A percentile compares a stretch with the other conserved stretches of the same genome.
These are phyloP conservation scores for Pogonognathellus flavescens DNA, from an alignment of 1,140 invertebrate genomes.

Conservation along the genomic window DNA sequence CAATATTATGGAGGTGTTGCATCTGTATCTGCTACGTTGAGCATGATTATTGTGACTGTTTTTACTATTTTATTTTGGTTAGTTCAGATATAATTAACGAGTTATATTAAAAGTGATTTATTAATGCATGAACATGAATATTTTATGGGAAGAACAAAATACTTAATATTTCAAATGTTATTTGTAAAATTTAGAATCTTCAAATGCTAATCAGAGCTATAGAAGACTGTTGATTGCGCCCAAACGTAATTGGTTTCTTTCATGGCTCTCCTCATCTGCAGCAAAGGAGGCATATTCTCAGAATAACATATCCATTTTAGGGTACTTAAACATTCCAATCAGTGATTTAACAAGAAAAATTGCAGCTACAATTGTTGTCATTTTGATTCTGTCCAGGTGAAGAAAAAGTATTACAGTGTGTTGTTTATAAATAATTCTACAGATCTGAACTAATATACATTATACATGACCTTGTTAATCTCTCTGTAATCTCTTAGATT, in stretches of 20 bases:
- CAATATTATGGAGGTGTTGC: constrained; percentile 74
- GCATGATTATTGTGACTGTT: constrained; percentile 71
- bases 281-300: not conserved
- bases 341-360: not conserved
- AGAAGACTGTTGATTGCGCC: constrained; percentile 52
- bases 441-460: too few species aligned
- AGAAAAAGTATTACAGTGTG: too few species aligned
- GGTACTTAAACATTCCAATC: not conserved
- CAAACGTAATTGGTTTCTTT: constrained; percentile 63
- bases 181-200: constrained; percentile 52
- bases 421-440: too few species aligned
- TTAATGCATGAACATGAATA: too few species aligned
- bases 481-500: too few species aligned
- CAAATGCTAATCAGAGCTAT: constrained; percentile 54
- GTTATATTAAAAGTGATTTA: constrained; percentile 48
- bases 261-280: constrained; percentile 2
- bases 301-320: too few species aligned
- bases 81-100: constrained; percentile 32
- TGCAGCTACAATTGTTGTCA: constrained; percentile 9
- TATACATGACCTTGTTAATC: too few species aligned
- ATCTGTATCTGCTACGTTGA: constrained; percentile 70
- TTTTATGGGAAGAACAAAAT: too few species aligned
- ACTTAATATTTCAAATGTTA: too few species aligned
- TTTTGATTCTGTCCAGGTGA: too few species aligned
- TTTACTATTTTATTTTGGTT: constrained; percentile 68